phyloP scores from a whole-genome alignment of 2,888 invertebrate genomes.

The Lithophane semibrunnea region DNA sequence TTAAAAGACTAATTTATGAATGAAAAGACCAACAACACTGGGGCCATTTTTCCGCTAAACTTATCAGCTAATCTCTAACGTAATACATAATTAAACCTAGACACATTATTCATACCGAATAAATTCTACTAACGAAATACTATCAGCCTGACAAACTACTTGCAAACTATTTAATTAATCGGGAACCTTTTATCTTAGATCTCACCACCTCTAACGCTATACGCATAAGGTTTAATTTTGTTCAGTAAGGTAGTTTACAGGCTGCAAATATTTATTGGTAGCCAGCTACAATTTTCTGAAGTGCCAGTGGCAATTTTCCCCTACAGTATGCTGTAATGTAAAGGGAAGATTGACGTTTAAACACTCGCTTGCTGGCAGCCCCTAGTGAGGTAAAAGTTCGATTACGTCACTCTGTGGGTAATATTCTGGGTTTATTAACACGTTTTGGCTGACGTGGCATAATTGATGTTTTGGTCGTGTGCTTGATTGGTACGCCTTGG shows the following conservation, averaged over 20 bases:
- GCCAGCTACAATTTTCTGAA: constrained; percentile 70
- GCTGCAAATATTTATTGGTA: constrained; percentile 59
- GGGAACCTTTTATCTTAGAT: constrained; percentile 18
- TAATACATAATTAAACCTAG: constrained; percentile 52
- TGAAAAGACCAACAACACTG: constrained; percentile 36
- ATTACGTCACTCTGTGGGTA: constrained; percentile 48
- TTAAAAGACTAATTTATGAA: constrained; percentile 3
- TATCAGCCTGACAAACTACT: constrained; percentile 60
- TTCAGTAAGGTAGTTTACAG: neutral
- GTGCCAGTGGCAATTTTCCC: constrained; percentile 71
- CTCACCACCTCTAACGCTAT: constrained; percentile 1
- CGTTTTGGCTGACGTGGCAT: constrained; percentile 40
- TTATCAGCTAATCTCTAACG: constrained; percentile 48
- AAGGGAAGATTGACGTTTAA: constrained; percentile 66
- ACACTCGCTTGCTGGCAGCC: constrained; percentile 46
- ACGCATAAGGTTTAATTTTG: constrained; percentile 24
- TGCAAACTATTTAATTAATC: constrained; percentile 63
- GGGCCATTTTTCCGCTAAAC: constrained; percentile 15
- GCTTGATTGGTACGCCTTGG: constrained; percentile 13
- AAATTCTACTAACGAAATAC: constrained; percentile 65
- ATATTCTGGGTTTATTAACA: constrained; percentile 48
- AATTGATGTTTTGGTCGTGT: constrained; percentile 28
- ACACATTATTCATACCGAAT: constrained; percentile 58
- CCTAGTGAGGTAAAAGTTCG: constrained; percentile 58
- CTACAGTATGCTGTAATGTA: constrained; percentile 62